Base-by-base conservation (phyloP, 92 coral and sea anemone species). In the Anthopleura xanthogrammica region DNA sequence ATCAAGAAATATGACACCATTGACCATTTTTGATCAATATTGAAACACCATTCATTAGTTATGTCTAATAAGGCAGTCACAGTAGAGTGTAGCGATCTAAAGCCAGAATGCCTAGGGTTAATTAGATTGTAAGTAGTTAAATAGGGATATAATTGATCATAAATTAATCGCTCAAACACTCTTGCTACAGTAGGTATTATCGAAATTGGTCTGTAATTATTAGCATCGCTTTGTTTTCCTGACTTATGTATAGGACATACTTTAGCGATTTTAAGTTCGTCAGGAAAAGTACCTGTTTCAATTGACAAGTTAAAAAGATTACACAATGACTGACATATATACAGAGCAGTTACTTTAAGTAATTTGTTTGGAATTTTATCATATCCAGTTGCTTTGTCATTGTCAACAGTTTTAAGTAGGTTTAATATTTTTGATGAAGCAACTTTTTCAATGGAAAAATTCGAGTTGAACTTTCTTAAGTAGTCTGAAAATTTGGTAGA, bases 21-120 rank as follows among this genome's bases (percentile, higher is more conserved):
- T 82, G 17, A 82, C 58, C 79, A 58, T 66, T 12, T 55, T 55
- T 40, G 66, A 41, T 85, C 83, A 42, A 72, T 54, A 46, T 85
- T 79, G 41, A 50, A 48, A 52, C 82, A 77, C 82, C 74, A 78
- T 12, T 60, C 73, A 20, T 85, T 60, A 2, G 76, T 85, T 12
- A 77, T 83, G 40, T 85, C 81, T 6, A 85, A 29, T 46, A 85
- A 77, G 19, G 75, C 57, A 65, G 83, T 68, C 52, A 41, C 73
- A 36, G 80, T 41, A 50, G 86, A 83, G 75, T 80, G 83, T 2
- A 43, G 16, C 8, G 83, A 20, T 80, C 83, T 60, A 78, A 83
- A 83, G 10, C 87, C 87, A 76, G 87, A 83, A 29, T 83, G 87
- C 17, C 64, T 57, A 2, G 64, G 64, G 64, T 57, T 57, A 57